Evolutionary conservation across 2,888 invertebrate species (phyloP).

Genomic region (Adela reaumurella): DNA sequence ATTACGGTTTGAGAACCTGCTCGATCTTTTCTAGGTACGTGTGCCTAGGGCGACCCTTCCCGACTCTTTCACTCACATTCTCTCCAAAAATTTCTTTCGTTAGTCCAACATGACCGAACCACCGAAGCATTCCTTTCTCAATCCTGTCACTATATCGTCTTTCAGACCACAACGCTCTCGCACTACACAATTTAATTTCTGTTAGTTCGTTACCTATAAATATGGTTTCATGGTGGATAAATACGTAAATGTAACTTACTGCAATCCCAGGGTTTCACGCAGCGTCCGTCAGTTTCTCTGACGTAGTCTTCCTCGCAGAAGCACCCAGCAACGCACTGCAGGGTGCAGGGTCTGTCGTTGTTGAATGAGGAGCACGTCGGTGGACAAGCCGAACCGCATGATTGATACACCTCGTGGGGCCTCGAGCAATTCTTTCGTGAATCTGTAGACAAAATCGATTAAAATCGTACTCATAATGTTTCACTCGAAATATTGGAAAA

Average conservation of each 20-base stretch:
- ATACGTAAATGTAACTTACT: slow-evolving; percentile 6
- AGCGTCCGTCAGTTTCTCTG: slow-evolving; percentile 5
- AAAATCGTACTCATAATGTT: too few species aligned
- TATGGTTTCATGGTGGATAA: background rate
- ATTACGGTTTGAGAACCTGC: too few species aligned
- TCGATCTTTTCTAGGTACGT: too few species aligned
- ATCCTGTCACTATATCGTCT: too few species aligned
- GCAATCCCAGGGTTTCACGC: slow-evolving; percentile 4
- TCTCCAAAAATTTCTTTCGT: too few species aligned
- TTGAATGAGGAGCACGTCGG: slow-evolving; percentile 8
- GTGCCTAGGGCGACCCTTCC: too few species aligned
- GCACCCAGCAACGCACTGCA: slow-evolving; percentile 9
- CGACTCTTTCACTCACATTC: too few species aligned
- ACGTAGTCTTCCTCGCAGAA: slow-evolving; percentile 8
- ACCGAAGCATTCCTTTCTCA: too few species aligned
- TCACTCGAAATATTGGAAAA: too few species aligned
- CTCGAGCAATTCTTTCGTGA: background rate
- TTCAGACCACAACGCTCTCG: too few species aligned
- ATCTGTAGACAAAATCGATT: too few species aligned
- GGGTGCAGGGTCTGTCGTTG: slow-evolving; percentile 6
- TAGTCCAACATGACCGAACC: too few species aligned
- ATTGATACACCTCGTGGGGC: slow-evolving; percentile 4
- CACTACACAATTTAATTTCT: background rate
- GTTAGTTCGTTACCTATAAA: background rate
- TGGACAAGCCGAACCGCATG: slow-evolving; percentile 9